A percentile compares a stretch with the other conserved stretches of the same genome.
Evolutionary conservation across 1,140 invertebrate species (phyloP).

Genomic region (Rhizoglyphus robini): DNA sequence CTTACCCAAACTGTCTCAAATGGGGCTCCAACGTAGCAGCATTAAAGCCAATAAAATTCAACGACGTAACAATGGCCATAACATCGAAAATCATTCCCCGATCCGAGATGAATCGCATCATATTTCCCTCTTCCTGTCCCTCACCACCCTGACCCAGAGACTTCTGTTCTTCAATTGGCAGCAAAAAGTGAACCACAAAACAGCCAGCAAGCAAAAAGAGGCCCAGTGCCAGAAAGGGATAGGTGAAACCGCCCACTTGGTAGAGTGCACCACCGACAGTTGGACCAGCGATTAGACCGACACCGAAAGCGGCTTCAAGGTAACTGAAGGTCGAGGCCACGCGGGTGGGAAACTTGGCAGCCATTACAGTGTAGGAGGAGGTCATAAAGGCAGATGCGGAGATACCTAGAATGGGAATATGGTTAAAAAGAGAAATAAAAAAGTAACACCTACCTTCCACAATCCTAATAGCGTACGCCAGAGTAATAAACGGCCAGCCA

Average conservation of each 20-base stretch:
- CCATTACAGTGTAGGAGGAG: constrained; percentile 78
- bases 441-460: too few relatives aligned
- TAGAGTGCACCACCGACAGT: constrained; percentile 28
- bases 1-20: constrained; percentile 29
- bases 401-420: too few relatives aligned
- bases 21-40: constrained; percentile 34
- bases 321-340: constrained; percentile 64
- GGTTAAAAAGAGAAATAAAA: too few relatives aligned
- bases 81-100: constrained; percentile 21
- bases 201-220: constrained; percentile 56
- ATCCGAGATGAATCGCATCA: constrained; percentile 23
- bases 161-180: constrained; percentile 39
- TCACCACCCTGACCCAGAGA: neutral
- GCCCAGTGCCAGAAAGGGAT: constrained; percentile 72
- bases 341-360: constrained; percentile 78
- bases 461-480: constrained; percentile 71
- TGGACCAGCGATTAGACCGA: constrained; percentile 28
- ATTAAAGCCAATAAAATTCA: constrained; percentile 32
- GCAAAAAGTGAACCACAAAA: constrained; percentile 53
- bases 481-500: constrained; percentile 61
- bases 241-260: constrained; percentile 52
- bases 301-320: constrained; percentile 33
- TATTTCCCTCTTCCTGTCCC: constrained; percentile 13
- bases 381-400: constrained; percentile 83
- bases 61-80: constrained; percentile 22